Base-by-base conservation (phyloP, 2,888 invertebrate genomes). In the Orthosia gothica region DNA sequence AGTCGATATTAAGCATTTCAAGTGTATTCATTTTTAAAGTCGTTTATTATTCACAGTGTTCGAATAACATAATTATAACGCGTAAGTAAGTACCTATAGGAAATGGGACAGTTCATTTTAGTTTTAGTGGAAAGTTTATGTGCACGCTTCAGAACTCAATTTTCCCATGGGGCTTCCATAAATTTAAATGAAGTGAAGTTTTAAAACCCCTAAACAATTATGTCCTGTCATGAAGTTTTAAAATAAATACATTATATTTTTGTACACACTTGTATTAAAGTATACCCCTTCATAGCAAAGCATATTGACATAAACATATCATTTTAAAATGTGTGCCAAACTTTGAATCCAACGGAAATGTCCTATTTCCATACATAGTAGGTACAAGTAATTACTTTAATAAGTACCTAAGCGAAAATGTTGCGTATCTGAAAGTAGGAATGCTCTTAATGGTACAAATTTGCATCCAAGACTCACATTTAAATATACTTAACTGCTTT, bases 251-350 rank as follows among this genome's bases (percentile, higher is more conserved):
- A 84, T 75, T 78, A 90, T 91, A 90, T 91, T 91, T 91, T 91
- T 92, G 85, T 91, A 92, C 74, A 81, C 74, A 84, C 74, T 77
- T 84, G 83, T 89, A 82, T 81, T 85, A 83, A 85, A 85, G 74
- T 87, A 86, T 18, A 62, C 71, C 86, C 74, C 86, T 70, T 81
- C 74, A 86, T 86, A 87, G 68, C 78, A 85, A 70, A 82, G 84
- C 81, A 67, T 79, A 68, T 67, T 49, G 65, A 83, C 77, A 92
- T 89, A 85, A 87, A 93, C 93, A 94, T 94, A 94, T 94, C 94
- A 93, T 87, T 88, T 88, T 82, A 54, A 72, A 88, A 87, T 87
- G 89, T 94, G 95, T 95, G 95, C 95, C 95, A 95, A 95, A 94
- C 91, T 84, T 88, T 87, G 86, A 87, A 86, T 83, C 85, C 84